Base-by-base conservation (phyloP, 2,888 invertebrate species). In the Dendrolimus houi region DNA sequence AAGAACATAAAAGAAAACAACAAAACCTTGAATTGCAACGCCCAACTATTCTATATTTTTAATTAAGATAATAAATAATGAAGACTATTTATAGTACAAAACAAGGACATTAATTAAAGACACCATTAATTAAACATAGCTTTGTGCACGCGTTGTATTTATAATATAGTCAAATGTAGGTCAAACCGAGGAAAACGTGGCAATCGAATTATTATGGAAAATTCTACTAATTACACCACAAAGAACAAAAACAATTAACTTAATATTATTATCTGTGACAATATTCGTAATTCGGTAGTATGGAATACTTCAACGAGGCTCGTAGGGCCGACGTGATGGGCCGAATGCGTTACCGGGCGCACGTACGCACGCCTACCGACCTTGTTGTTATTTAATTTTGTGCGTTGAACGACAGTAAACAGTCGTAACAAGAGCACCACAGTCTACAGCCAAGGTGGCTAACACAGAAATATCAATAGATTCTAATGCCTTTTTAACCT, bases 321-420 rank as follows among this genome's bases (percentile, higher is more conserved):
- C 47, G 47, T 10, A 47, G 12, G 47, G 12, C 47, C 47, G 47
- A 9, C 9, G 9, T 12, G n/a, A 14, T 29, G 14, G 13, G 10
- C n/a, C 10, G n/a, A 54, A 62, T 71, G 75, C 76, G 76, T 68
- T 72, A 54, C 56, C 14, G 59, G 54, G 58, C 67, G 66, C 84
- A 85, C 83, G 84, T 84, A 83, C 71, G 75, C 81, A 73, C 68
- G 47, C 54, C 59, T 52, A 55, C 57, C 63, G 72, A 62, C 74
- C 75, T 74, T 69, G 68, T 56, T 56, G 57, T 59, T 70, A 64
- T 71, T 71, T n/a, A n/a, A n/a, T n/a, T n/a, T n/a, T 67, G 66
- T 66, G 58, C 9, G 47, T 47, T 47, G 47, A 10, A 59, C 60
- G 56, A 60, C 57, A 60, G 64, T 61, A 68, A 60, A 59, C 61